Percentiles rank a stretch among this genome's conserved stretches.
Evolutionary conservation across 2,113 vertebrate species (phyloP).

Genomic region (Eonycteris spelaea): DNA sequence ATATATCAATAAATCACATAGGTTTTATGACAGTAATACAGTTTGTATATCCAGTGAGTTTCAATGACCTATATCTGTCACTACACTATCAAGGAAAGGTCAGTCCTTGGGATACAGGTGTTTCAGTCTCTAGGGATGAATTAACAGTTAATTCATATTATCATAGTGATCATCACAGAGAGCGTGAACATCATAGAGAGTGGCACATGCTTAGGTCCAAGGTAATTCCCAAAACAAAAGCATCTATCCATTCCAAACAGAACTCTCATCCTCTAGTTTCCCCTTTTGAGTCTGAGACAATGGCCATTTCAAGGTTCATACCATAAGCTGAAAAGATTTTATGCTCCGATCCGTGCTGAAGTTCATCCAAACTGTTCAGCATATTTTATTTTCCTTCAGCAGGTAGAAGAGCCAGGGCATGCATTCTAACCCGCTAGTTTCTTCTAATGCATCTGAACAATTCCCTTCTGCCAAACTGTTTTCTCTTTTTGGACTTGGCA

Average conservation of each 20-base stretch:
- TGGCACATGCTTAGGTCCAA: background rate
- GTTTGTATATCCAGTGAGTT: background rate
- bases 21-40: background rate
- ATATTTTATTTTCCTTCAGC: background rate
- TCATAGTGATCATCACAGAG: background rate
- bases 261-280: background rate
- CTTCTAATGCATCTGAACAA: background rate
- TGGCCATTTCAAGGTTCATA: background rate
- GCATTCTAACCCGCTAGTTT: background rate
- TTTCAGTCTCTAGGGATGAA: background rate
- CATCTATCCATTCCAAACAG: background rate
- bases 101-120: background rate
- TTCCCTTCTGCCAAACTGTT: background rate
- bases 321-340: background rate
- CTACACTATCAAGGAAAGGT: background rate
- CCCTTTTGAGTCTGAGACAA: background rate
- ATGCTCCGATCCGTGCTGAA: background rate
- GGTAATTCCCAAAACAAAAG: background rate
- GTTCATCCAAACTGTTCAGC: background rate
- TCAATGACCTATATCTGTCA: background rate
- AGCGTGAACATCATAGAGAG: background rate
- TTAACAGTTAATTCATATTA: background rate
- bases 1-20: background rate
- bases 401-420: background rate
- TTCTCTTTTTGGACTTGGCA: background rate